Percentiles rank a stretch among this genome's conserved stretches.
Conservation (phyloP, 2,888 invertebrate genomes). For the Andrena dorsata region DNA sequence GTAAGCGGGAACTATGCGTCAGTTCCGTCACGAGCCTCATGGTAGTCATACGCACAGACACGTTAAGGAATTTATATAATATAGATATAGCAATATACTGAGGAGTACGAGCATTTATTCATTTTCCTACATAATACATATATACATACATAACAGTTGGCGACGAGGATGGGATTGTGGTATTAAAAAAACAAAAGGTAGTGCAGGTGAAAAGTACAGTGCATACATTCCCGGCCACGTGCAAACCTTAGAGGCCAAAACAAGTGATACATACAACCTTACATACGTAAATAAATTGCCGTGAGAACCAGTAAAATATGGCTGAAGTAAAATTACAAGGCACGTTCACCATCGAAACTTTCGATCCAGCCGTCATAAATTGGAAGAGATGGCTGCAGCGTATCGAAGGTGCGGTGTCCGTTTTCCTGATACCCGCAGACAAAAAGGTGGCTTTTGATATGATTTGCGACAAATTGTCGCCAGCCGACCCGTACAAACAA, state of each 20-base stretch:
- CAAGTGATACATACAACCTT: background rate
- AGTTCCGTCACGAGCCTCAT: no score
- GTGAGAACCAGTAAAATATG: background rate
- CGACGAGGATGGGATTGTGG: constrained; percentile 12
- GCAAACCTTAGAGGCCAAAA: background rate
- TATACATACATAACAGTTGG: background rate
- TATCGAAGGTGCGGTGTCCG: constrained; percentile 2
- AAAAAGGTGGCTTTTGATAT: constrained; percentile 4
- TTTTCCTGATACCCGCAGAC: background rate
- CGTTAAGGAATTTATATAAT: no score
- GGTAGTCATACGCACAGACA: no score
- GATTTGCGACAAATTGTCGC: background rate
- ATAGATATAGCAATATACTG: no score
- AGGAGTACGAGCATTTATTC: no score
- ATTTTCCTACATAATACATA: no score
- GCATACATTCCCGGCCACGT: background rate
- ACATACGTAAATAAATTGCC: background rate
- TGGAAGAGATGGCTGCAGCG: constrained; percentile 1
- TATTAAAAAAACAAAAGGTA: background rate
- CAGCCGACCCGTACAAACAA: background rate
- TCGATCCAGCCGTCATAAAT: background rate
- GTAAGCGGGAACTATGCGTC: no score
- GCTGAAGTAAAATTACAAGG: background rate
- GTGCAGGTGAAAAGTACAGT: background rate
- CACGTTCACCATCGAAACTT: background rate